Evolutionary conservation across 1,140 invertebrate genomes (phyloP).

Genomic region (Papilio machaon): DNA sequence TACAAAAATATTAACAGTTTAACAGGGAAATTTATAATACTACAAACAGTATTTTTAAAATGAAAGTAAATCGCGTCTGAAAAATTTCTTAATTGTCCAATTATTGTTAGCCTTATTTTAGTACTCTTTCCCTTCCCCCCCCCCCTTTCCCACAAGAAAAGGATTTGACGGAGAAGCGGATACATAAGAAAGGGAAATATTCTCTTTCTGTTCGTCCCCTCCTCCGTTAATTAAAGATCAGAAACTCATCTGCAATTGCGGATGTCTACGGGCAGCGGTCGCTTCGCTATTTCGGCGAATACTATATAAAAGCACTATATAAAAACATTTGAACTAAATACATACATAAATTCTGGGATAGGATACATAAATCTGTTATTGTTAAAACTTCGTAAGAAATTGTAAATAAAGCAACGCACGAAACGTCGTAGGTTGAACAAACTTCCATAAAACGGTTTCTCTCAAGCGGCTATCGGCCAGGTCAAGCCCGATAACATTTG

Average conservation of each 20-base stretch:
- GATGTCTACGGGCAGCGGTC: no score
- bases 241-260: no score
- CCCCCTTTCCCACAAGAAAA: no score
- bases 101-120: background rate
- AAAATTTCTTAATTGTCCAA: background rate
- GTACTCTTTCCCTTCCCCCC: no score
- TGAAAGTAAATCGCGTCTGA: no score
- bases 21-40: background rate
- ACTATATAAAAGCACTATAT: no score
- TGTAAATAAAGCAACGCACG: constrained; percentile 67
- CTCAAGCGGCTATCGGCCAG: constrained; percentile 58
- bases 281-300: no score
- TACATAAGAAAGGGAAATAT: no score
- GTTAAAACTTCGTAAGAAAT: constrained; percentile 37
- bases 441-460: constrained; percentile 64
- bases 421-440: constrained; percentile 73
- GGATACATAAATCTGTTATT: background rate
- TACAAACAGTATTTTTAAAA: background rate
- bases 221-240: no score
- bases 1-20: background rate
- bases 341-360: background rate
- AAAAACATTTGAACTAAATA: background rate
- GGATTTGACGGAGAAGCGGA: no score
- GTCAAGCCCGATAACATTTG: constrained; percentile 69
- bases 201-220: no score